Evolutionary conservation across 2,113 vertebrate species (phyloP).

Genomic region (Cariama cristata): DNA sequence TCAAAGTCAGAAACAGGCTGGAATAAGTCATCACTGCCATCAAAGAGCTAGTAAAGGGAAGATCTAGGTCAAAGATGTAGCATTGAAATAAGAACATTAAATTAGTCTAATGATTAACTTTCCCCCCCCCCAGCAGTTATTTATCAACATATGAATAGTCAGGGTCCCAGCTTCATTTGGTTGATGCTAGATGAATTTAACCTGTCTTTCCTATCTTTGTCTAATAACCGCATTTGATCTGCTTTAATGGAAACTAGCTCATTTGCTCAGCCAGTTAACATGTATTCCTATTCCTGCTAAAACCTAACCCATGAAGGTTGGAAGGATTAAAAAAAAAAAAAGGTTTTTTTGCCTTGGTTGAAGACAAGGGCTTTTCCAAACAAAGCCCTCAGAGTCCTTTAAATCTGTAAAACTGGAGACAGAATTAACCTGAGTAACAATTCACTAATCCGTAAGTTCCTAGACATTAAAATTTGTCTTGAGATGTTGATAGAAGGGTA

Average conservation of each 20-base stretch:
- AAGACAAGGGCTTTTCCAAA: too few relatives aligned
- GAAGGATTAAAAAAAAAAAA: background rate
- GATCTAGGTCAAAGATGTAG: background rate
- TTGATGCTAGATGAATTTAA: background rate
- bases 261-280: background rate
- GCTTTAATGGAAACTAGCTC: background rate
- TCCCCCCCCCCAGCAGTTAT: background rate
- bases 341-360: accelerated
- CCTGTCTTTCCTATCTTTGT: background rate
- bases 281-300: background rate
- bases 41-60: background rate
- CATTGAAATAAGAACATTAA: background rate
- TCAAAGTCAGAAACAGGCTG: background rate
- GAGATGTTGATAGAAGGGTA: background rate
- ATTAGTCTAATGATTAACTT: background rate
- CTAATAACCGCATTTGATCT: background rate
- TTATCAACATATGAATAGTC: background rate
- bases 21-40: background rate
- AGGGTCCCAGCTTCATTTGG: background rate
- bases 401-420: background rate
- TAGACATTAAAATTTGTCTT: background rate
- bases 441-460: background rate
- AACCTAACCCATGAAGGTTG: background rate
- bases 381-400: background rate
- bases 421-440: background rate